Evolutionary conservation across 2,888 invertebrate species (phyloP).

Genomic region (Cremastobaeus sp.): DNA sequence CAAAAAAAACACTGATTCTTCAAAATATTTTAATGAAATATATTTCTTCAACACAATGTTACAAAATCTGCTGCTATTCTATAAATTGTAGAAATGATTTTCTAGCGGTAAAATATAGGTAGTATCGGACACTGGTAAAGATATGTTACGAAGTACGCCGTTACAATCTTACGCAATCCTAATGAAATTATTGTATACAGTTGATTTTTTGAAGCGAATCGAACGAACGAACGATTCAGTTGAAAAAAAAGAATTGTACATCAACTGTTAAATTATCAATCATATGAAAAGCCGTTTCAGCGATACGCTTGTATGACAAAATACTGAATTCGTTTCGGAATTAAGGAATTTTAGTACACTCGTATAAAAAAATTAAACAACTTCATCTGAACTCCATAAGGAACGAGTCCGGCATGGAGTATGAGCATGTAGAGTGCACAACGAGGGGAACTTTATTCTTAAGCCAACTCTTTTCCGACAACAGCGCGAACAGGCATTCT

Average conservation of each 20-base stretch:
- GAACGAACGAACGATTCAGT: conserved; percentile 3
- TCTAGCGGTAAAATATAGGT: conserved; percentile 34
- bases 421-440: conserved; percentile 40
- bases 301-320: conserved; percentile 10
- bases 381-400: too few relatives aligned
- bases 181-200: conserved; percentile 21
- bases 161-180: conserved; percentile 28
- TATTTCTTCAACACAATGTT: conserved; percentile 52
- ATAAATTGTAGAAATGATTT: conserved; percentile 53
- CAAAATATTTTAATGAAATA: conserved; percentile 50
- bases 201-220: conserved; percentile 21
- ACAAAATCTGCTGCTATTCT: conserved; percentile 39
- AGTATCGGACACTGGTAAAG: conserved; percentile 37
- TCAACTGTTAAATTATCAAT: conserved; percentile 17
- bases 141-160: conserved; percentile 29
- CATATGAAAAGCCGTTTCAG: conserved; percentile 8
- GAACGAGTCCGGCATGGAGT: conserved; percentile 4
- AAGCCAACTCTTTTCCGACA: conserved; percentile 35
- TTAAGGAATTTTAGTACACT: conserved; percentile 53
- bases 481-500: conserved; percentile 3
- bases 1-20: conserved; percentile 27
- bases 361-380: conserved; percentile 34
- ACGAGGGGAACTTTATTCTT: conserved; percentile 37
- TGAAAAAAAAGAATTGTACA: not conserved
- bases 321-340: conserved; percentile 30